phyloP scores from a whole-genome alignment of 2,113 vertebrate genomes.

The Sphyrna mokarran region DNA sequence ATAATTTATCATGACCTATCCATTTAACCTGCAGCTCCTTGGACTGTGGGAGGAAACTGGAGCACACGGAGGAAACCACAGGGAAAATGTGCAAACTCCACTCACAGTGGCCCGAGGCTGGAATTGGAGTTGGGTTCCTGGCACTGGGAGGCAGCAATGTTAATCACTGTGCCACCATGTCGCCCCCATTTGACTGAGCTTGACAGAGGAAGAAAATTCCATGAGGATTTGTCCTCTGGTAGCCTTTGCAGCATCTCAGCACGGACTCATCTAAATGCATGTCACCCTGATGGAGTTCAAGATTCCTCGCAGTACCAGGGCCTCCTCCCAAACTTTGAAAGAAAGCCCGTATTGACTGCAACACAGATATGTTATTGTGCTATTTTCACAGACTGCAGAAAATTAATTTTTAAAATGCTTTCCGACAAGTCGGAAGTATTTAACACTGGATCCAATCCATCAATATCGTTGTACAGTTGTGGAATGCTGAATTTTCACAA shows the following conservation, averaged over 20 bases:
- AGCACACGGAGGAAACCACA: too few species aligned
- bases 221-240: background rate
- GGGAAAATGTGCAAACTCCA: too few species aligned
- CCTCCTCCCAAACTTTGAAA: background rate
- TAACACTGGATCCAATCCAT: background rate
- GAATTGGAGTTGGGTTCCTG: too few species aligned
- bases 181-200: background rate
- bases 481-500: background rate
- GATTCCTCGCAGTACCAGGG: background rate
- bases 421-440: slow-evolving; percentile 21
- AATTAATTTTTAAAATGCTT: background rate
- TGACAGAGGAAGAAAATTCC: background rate
- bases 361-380: background rate
- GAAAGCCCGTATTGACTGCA: background rate
- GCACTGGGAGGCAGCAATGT: too few species aligned
- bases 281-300: background rate
- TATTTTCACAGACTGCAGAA: background rate
- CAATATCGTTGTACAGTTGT: background rate
- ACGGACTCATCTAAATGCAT: background rate
- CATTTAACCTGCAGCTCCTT: too few species aligned
- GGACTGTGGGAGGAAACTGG: too few species aligned
- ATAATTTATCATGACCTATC: too few species aligned
- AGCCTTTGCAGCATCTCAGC: background rate
- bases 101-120: too few species aligned
- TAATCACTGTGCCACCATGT: too few species aligned